Base-by-base conservation (phyloP, 2,113 vertebrate genomes). In the Oxygymnocypris stewartii region DNA sequence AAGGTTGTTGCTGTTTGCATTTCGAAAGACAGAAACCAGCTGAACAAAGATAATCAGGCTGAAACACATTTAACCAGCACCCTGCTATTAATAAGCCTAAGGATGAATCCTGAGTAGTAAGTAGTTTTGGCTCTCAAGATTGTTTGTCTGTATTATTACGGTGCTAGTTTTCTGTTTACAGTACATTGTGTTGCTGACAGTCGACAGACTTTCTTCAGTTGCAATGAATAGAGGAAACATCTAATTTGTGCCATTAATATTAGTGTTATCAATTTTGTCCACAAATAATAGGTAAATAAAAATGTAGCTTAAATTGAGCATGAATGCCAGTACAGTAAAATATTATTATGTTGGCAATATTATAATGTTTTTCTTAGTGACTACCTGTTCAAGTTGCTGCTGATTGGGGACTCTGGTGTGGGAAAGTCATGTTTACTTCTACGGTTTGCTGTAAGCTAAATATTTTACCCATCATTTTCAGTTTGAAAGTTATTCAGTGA, bases 331-430 rank as follows among this genome's bases (percentile, higher is more conserved):
- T 18, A 78, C 25, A 57, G 23, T 37, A 23, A n/a, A 31, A 31
- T 31, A 31, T 31, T 31, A 31, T 31, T 1, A 73, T 37, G 28
- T 37, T 31, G 57, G 20, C 57, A n/a, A 37, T 57, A 51, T 28
- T 31, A 67, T 76, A 42, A 18, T 90, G 63, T 88, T 89, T 89
- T 91, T 91, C 93, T 77, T 93, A 99, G 98, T 95, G 98, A 99
- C 94, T 99, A 99, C 94, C 95, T 99, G 94, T 99, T 99, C 96
- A 99, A 99, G 93, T 95, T 99, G 85, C 97, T 99, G 90, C 95
- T 99, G 91, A 99, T 99, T 89, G 98, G 98, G 57, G 98, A 99
- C 93, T 99, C 98, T 65, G 98, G 98, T 83, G 97, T 99, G 82
- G 97, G 98, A 90, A 99, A 99, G 93, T 99, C 98, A 87, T 99